Percentiles rank a stretch among this genome's conserved stretches.
These are phyloP conservation scores for Caenorhabditis uteleia DNA, from an alignment of 2,888 invertebrate genomes.

Conservation along the genomic window DNA sequence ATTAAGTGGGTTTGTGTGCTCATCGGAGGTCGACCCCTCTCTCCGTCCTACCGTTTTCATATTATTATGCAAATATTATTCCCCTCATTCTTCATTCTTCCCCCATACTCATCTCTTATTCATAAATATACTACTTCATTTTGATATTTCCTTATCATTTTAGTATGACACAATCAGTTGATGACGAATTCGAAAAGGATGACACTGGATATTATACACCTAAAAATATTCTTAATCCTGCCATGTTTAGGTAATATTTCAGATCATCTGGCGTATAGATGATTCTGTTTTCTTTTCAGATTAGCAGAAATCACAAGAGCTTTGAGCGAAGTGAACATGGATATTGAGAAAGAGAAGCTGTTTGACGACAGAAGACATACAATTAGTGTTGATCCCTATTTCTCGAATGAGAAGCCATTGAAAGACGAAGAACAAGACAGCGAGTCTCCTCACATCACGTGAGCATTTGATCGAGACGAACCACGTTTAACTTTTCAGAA, in stretches of 20 bases:
- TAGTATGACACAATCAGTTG: not conserved
- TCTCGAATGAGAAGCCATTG: no score
- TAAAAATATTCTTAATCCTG: slow-evolving; percentile 40
- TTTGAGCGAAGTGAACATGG: slow-evolving; percentile 35
- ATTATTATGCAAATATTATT: slow-evolving; percentile 38
- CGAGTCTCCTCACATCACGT: no score
- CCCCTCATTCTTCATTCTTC: slow-evolving; percentile 15
- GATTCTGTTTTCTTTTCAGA: slow-evolving; percentile 5
- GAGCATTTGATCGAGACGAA: no score
- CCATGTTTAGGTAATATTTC: slow-evolving; percentile 29
- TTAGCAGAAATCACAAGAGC: slow-evolving; percentile 35
- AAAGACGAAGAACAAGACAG: no score
- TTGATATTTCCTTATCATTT: slow-evolving; percentile 4
- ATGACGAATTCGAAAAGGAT: slow-evolving; percentile 3
- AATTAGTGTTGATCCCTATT: no score
- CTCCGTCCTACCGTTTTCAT: slow-evolving; percentile 17
- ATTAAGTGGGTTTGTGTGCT: no score
- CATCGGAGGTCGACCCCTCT: no score
- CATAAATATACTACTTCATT: not conserved
- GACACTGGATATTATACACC: slow-evolving; percentile 38
- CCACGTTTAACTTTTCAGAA: not conserved
- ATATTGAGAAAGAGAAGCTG: slow-evolving; percentile 27
- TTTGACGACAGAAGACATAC: slow-evolving; percentile 21
- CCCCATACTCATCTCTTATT: not conserved
- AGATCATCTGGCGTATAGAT: not conserved